Conservation (phyloP, 2,113 vertebrate species). For the Apodemus sylvaticus region DNA sequence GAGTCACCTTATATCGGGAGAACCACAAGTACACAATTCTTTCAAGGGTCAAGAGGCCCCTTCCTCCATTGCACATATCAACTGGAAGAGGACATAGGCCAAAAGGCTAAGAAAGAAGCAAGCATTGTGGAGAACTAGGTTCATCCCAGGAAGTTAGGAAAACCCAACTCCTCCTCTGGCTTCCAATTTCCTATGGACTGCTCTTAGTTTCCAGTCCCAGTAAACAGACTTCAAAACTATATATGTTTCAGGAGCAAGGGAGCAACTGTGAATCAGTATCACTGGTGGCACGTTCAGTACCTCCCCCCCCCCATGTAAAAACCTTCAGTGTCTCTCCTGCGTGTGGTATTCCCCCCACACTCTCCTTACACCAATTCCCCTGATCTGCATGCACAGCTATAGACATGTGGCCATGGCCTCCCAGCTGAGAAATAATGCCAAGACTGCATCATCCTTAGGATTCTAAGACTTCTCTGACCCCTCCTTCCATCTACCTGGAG, state of each 20-base stretch:
- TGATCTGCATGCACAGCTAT: rapidly evolving
- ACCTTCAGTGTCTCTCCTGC: not conserved
- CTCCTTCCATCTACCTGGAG: not conserved
- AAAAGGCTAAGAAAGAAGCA: not conserved
- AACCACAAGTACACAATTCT: not conserved
- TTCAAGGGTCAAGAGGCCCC: not conserved
- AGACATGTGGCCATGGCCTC: not conserved
- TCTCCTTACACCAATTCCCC: not conserved
- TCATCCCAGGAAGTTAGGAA: not conserved
- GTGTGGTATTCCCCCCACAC: not conserved
- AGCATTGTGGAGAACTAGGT: not conserved
- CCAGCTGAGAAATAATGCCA: not conserved
- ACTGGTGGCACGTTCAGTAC: no score
- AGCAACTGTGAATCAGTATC: not conserved
- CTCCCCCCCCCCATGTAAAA: no score
- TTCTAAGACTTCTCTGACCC: not conserved
- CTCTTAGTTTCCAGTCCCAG: not conserved
- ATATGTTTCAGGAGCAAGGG: not conserved
- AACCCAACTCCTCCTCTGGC: not conserved
- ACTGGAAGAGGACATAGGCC: not conserved
- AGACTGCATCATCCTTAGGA: not conserved
- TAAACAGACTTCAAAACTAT: not conserved
- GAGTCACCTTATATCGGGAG: not conserved
- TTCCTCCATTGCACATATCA: not conserved
- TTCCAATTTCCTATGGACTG: not conserved